Evolutionary conservation across 1,140 invertebrate species (phyloP).

Genomic region (Dufourea novaeangliae): DNA sequence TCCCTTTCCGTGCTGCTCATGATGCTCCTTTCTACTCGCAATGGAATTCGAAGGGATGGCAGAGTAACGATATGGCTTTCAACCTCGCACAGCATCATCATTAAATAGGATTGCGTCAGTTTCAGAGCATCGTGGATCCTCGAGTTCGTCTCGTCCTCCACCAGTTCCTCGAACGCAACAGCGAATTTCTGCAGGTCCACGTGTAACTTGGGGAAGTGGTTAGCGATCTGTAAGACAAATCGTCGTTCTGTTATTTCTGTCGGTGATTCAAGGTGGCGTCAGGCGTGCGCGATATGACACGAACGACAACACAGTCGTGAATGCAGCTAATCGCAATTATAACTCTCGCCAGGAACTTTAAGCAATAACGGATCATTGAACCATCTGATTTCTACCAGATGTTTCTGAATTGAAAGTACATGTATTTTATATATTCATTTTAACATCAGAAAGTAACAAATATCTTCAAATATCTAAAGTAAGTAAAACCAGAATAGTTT

Average conservation of each 20-base stretch:
- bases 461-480: too few relatives aligned
- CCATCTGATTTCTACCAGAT: too few relatives aligned
- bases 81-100: slow-evolving; percentile 78
- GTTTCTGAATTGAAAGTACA: too few relatives aligned
- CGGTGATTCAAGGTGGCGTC: neutral
- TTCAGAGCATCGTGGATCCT: slow-evolving; percentile 67
- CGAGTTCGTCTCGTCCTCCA: slow-evolving; percentile 70
- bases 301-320: too few relatives aligned
- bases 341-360: too few relatives aligned
- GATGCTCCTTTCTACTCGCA: slow-evolving; percentile 72
- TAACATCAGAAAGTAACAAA: too few relatives aligned
- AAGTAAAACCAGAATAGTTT: too few relatives aligned
- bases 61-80: slow-evolving; percentile 74
- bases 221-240: slow-evolving; percentile 72
- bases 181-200: slow-evolving; percentile 80
- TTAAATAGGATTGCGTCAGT: slow-evolving; percentile 71
- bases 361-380: neutral
- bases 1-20: slow-evolving; percentile 76
- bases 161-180: slow-evolving; percentile 78
- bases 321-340: too few relatives aligned
- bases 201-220: slow-evolving; percentile 76
- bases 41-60: slow-evolving; percentile 66
- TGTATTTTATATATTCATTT: too few relatives aligned
- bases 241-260: too few relatives aligned
- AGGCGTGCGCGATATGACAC: neutral